Base-by-base conservation (phyloP, 2,888 invertebrate genomes). In the Epinotia brunnichana region DNA sequence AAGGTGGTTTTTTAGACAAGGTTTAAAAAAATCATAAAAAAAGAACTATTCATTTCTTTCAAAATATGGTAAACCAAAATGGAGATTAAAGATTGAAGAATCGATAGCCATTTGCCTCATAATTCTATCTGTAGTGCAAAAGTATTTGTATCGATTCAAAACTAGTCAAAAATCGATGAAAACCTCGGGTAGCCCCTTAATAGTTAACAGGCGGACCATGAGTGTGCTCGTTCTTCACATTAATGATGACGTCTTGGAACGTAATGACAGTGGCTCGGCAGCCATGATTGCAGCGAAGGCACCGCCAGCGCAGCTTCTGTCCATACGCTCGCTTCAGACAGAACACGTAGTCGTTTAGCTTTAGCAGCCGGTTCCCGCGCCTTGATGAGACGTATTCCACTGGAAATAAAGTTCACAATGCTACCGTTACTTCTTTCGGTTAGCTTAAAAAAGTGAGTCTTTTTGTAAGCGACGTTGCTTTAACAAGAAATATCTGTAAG, bases 261-360 rank as follows among this genome's bases (percentile, higher is more conserved):
- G 71, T 67, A 1, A 53, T 19, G 5, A 67, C 61, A n/a, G 21
- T 21, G 7, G 54, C 71, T 9, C 57, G 64, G 24, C 70, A 70
- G 11, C 70, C 70, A 15, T 59, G 39, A 17, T 66, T 70, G 11
- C 39, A n/a, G 21, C 41, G 70, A 13, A 24, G 60, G 41, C 70
- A 70, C 3, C 64, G 53, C 70, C 70, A 70, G 2, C 70, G 64
- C 21, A 53, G 0, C 13, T 64, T 70, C 17, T 3, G n/a, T 24
- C 59, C 59, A 9, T 11, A 17, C 19, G 29, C n/a, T n/a, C 21
- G 29, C 13, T 29, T 41, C 48, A 68, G 17, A 4, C 48, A 68
- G 57, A 68, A 68, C 21, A 57, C 11, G 48, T 68, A 29, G 7
- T 48, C 44, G 48, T 68, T 48, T 13, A 57, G 15, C 35, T 48